Base-by-base conservation (phyloP, 1,140 invertebrate genomes). In the Ceratina australensis region DNA sequence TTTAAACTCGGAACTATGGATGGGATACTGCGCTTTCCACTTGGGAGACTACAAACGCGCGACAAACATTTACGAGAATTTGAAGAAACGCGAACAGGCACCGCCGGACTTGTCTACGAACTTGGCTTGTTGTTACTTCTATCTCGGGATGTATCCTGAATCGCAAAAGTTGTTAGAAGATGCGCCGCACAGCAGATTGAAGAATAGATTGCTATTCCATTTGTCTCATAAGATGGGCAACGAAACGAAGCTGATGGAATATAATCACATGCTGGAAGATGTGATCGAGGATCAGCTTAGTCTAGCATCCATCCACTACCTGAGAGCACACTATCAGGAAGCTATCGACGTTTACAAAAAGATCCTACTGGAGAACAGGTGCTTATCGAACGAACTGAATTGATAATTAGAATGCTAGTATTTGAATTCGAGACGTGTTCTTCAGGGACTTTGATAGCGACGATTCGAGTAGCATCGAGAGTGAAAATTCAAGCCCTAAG, bases 311-410 rank as follows among this genome's bases (percentile, higher is more conserved):
- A 98, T 99, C 85, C 98, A 99, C 91, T 99, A 99, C 90, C 93
- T 99, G 59, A 93, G 98, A 52, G 96, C 96, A 52, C 98, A 99
- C 90, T 99, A 99, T 91, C 98, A 99, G 92, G 98, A 99, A 92
- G 98, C 99, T 26, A 99, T 99, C 84, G 98, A 99, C 92, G 98
- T 99, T 83, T 99, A 99, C 89, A 99, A 99, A 91, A 95, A 97
- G 80, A 95, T 99, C 65, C 92, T 99, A 18, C 90, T 98, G 1
- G 97, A 98, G 83, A 98, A 99, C 92, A 96, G 97, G 96, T 97
- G 88, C 86, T 84, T 52, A 66, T 71, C 28, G 26, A 52, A n/a
- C 54, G 73, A 13, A 16, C n/a, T 49, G 52, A 13, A 1, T 26
- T 66, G 24, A 8, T 1, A n/a, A 12, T 26, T 42, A 13, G 24